Percentiles rank a stretch among this genome's conserved stretches.
phyloP scores from a whole-genome alignment of 2,113 vertebrate genomes.

The Nothocercus nigrocapillus region DNA sequence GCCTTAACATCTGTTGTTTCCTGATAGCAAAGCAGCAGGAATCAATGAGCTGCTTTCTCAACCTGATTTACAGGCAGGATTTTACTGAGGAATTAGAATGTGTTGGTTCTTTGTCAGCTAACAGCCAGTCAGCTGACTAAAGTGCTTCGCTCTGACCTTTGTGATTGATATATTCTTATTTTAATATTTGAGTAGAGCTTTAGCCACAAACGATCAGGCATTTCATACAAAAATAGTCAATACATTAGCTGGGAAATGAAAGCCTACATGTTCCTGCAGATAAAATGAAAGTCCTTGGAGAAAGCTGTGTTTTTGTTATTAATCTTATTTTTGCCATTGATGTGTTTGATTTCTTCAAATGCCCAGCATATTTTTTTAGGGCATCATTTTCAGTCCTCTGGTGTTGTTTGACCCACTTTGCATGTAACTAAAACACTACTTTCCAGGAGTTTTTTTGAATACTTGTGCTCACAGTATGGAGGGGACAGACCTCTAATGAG shows the following conservation, averaged over 20 bases:
- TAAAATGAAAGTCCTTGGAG: not conserved
- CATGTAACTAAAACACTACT: fast-evolving
- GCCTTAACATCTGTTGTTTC: not conserved
- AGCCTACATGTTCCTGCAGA: not conserved
- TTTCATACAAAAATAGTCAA: not conserved
- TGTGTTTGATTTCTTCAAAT: not conserved
- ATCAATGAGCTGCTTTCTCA: not conserved
- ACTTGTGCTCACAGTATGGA: not conserved
- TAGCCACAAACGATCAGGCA: not conserved
- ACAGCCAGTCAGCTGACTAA: not conserved
- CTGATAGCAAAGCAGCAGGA: not conserved
- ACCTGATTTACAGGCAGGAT: not conserved
- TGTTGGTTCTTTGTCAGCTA: not conserved
- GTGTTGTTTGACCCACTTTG: not conserved
- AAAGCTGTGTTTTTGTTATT: not conserved
- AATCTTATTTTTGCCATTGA: not conserved
- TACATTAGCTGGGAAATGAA: not conserved
- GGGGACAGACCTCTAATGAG: not conserved
- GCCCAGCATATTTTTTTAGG: not conserved
- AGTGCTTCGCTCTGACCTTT: not conserved
- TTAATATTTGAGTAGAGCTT: not conserved
- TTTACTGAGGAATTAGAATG: not conserved
- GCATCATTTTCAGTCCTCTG: not conserved
- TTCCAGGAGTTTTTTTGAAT: not conserved
- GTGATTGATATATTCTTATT: not conserved